These are phyloP conservation scores for Ceratitis capitata DNA, from an alignment of 1,140 invertebrate species.

Conservation along the genomic window DNA sequence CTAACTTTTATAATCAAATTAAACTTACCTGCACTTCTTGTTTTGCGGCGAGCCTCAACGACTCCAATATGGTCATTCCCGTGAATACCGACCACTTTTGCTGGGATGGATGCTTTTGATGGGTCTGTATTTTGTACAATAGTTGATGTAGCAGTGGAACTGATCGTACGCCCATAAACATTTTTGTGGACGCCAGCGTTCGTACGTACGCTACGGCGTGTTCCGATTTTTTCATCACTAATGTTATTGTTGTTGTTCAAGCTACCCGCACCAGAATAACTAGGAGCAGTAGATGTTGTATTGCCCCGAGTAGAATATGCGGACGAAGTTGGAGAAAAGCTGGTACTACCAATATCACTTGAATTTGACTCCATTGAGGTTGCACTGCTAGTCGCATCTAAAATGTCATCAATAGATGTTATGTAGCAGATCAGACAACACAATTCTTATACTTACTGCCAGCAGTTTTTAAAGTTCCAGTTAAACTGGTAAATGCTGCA, in stretches of 20 bases:
- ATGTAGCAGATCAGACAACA: too few species aligned
- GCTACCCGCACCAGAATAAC: slow-evolving; percentile 37
- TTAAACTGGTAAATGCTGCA: background rate
- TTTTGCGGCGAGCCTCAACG: slow-evolving; percentile 69
- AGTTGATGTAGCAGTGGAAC: slow-evolving; percentile 49
- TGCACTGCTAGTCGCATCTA: background rate
- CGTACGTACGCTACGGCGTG: slow-evolving; percentile 56
- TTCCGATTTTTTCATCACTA: slow-evolving; percentile 62
- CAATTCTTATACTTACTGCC: background rate
- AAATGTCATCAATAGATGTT: too few species aligned
- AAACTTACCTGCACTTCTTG: slow-evolving; percentile 72
- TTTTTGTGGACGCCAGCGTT: slow-evolving; percentile 63
- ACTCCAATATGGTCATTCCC: slow-evolving; percentile 40
- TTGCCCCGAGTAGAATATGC: slow-evolving; percentile 57
- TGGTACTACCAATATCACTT: background rate
- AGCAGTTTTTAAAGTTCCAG: background rate
- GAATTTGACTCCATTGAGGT: background rate
- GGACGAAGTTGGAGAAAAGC: slow-evolving; percentile 42
- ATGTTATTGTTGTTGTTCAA: slow-evolving; percentile 51
- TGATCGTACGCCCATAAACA: slow-evolving; percentile 56
- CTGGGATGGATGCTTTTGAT: slow-evolving; percentile 38
- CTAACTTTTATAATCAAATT: background rate
- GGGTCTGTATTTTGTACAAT: slow-evolving; percentile 49
- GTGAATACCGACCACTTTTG: slow-evolving; percentile 47
- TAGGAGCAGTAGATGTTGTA: slow-evolving; percentile 49